Evolutionary conservation across 2,797 vertebrate species (phyloP), one percentile per base, ranked within the genome.

Genomic region (Myotis myotis): DNA sequence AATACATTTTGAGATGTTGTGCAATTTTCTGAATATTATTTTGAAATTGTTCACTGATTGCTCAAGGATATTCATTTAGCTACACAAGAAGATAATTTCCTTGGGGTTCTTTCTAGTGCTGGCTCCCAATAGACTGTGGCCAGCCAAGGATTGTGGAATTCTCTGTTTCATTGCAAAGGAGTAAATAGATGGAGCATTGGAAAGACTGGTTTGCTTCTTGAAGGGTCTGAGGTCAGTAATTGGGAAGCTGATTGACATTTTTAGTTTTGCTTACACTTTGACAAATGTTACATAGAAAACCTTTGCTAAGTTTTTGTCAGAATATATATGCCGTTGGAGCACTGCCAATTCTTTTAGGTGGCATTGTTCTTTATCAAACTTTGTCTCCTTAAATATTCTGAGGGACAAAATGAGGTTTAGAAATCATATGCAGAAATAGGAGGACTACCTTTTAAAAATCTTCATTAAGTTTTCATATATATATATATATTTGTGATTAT

Each of bases 311-410:
- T 30, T 90, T 92, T 94, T 60, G 82, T 85, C 74, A 94, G 44
- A 94, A 71, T 87, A 16, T 66, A 6, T 89, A 53, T 93, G 84
- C 25, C 7, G 12, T 2, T 51, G 25, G 60, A 74, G 17, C 49
- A 71, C 19, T 38, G 62, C 22, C 12, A 81, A 1, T 38, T 86
- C 85, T 94, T 92, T 81, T 86, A n/a, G 84, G 30, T 72, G 33
- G 66, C 60, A 33, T 75, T 93, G 11, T 86, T 87, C 38, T 60
- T 95, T 80, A 83, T 22, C 17, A 93, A 60, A 78, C 41, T 75
- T 89, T 83, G n/a, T 87, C 55, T 89, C 33, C n/a, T 88, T 92
- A 75, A 94, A n/a, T 81, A 62, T 80, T 72, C 33, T 80, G 91
- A 93, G 49, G 49, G 19, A 20, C 44, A 84, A 72, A 83, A 41